A percentile compares a stretch with the other conserved stretches of the same genome.
These are phyloP conservation scores for Propithecus perrieri DNA, from an alignment of 2,797 vertebrate species.

Conservation along the genomic window DNA sequence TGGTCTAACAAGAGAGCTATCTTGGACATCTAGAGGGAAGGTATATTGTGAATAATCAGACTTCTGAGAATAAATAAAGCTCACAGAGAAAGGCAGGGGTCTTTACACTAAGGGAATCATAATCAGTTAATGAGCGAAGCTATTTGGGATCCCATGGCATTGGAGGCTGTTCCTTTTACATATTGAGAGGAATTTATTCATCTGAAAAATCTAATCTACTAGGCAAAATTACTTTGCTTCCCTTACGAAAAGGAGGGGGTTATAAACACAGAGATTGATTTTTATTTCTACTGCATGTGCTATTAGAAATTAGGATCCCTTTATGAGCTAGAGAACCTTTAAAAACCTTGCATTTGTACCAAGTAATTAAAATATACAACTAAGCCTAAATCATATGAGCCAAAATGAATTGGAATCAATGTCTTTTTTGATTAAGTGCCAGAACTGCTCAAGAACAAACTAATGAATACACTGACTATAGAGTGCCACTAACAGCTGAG, in stretches of 20 bases:
- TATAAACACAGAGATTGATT: slow-evolving; percentile 44
- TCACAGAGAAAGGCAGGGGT: neutral
- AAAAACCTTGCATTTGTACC: slow-evolving; percentile 36
- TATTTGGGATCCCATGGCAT: neutral
- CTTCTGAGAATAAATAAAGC: slow-evolving; percentile 19
- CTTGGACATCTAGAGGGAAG: neutral
- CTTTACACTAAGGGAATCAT: neutral
- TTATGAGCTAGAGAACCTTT: slow-evolving; percentile 41
- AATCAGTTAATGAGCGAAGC: neutral
- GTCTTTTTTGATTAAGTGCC: slow-evolving; percentile 52
- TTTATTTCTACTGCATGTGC: slow-evolving; percentile 55
- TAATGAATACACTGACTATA: slow-evolving; percentile 24
- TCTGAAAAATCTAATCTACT: slow-evolving; percentile 45
- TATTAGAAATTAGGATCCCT: slow-evolving; percentile 66
- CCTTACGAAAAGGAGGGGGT: neutral
- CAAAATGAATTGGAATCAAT: slow-evolving; percentile 56
- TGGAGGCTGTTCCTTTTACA: neutral
- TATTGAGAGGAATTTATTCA: slow-evolving; percentile 35
- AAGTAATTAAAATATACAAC: slow-evolving; percentile 69
- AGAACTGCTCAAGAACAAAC: slow-evolving; percentile 11
- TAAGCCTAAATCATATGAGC: slow-evolving; percentile 47
- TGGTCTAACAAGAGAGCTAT: neutral
- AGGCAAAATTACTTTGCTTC: slow-evolving; percentile 20
- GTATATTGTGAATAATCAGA: neutral
- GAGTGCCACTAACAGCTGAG: slow-evolving; percentile 9